These are phyloP conservation scores for Tribolium madens DNA, from an alignment of 1,140 invertebrate species.

Conservation along the genomic window DNA sequence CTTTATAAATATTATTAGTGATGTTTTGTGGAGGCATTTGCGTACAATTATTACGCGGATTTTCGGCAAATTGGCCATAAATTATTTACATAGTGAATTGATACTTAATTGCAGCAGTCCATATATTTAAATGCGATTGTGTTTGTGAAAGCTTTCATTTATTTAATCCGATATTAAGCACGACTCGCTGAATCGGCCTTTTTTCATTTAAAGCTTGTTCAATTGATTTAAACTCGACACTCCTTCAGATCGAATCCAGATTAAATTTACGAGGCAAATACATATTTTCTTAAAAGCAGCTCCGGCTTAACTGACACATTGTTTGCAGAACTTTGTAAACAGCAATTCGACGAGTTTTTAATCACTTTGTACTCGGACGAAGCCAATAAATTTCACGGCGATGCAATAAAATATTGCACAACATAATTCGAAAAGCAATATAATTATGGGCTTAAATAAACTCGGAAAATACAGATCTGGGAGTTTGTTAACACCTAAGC, in stretches of 20 bases:
- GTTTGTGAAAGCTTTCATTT: slow-evolving; percentile 44
- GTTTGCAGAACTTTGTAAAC: not conserved
- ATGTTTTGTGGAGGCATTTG: not conserved
- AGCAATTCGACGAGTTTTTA: not conserved
- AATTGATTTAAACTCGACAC: not conserved
- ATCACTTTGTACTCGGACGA: slow-evolving; percentile 13
- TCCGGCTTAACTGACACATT: not conserved
- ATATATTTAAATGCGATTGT: slow-evolving; percentile 45
- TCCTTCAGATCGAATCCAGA: not conserved
- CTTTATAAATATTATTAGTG: not conserved
- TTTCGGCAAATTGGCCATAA: slow-evolving; percentile 45
- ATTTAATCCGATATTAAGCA: slow-evolving; percentile 22
- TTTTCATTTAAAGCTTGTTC: not conserved
- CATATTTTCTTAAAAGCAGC: slow-evolving; percentile 6
- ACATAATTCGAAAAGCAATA: slow-evolving; percentile 13
- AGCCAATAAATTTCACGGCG: slow-evolving; percentile 18
- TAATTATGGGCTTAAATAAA: slow-evolving; percentile 34
- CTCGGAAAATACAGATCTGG: slow-evolving; percentile 15
- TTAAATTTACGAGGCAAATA: not conserved
- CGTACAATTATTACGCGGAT: slow-evolving; percentile 35
- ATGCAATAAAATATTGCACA: slow-evolving; percentile 9
- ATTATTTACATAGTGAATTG: slow-evolving; percentile 49
- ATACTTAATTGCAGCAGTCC: slow-evolving; percentile 47
- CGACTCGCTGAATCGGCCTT: not conserved
- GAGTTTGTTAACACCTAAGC: slow-evolving; percentile 5